phyloP scores from a whole-genome alignment of 2,888 invertebrate species.

The Meteorus colon region DNA sequence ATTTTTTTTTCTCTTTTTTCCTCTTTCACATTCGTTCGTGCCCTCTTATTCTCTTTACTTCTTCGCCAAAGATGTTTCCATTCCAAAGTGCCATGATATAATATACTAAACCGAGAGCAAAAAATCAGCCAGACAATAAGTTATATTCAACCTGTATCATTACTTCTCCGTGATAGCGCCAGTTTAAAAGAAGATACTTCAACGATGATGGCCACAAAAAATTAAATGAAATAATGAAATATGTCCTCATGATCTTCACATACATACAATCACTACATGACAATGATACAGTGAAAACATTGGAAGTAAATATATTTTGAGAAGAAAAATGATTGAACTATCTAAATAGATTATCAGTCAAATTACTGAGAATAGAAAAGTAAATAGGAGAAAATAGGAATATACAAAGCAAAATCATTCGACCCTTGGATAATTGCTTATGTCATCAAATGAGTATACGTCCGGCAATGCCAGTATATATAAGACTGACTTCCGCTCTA shows the following conservation, averaged over 20 bases:
- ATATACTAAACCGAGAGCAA: not conserved
- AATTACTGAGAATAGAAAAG: no score
- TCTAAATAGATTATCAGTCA: no score
- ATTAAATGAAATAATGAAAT: constrained; percentile 27
- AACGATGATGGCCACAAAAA: constrained; percentile 11
- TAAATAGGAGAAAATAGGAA: no score
- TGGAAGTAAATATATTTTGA: no score
- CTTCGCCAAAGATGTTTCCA: constrained; percentile 51
- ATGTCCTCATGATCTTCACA: not conserved
- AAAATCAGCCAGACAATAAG: constrained; percentile 63
- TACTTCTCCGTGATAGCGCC: constrained; percentile 59
- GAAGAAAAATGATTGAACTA: no score
- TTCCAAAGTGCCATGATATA: constrained; percentile 63
- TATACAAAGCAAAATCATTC: no score
- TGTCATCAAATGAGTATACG: constrained; percentile 15
- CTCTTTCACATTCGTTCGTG: constrained; percentile 44
- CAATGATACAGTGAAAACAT: no score
- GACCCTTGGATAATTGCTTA: no score
- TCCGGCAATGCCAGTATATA: constrained; percentile 14
- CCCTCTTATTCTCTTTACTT: constrained; percentile 39
- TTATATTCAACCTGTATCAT: constrained; percentile 67
- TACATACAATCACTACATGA: no score
- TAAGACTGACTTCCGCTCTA: constrained; percentile 9
- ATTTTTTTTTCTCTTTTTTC: constrained; percentile 39
- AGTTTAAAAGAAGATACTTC: constrained; percentile 22